A percentile compares a stretch with the other conserved stretches of the same genome.
phyloP scores from a whole-genome alignment of 1,140 invertebrate genomes.

The Nebria ingens region DNA sequence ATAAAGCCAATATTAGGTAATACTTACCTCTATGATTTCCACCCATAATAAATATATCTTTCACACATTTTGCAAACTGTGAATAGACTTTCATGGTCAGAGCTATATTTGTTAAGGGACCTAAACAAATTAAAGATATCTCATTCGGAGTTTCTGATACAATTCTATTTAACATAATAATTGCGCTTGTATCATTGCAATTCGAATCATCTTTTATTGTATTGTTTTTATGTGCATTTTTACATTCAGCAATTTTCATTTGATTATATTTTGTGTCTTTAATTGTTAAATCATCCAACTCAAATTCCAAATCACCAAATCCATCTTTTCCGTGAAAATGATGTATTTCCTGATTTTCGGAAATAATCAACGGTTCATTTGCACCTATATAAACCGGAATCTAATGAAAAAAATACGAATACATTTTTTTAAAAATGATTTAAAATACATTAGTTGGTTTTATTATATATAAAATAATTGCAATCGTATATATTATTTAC shows the following conservation, averaged over 20 bases:
- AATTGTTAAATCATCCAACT: constrained; percentile 8
- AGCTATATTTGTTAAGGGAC: constrained; percentile 68
- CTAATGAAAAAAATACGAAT: constrained; percentile 36
- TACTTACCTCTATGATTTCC: constrained; percentile 56
- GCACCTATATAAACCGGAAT: constrained; percentile 55
- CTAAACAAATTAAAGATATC: constrained; percentile 52
- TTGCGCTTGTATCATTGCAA: too few relatives aligned
- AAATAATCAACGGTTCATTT: constrained; percentile 38
- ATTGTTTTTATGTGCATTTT: neutral
- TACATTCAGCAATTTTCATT: neutral
- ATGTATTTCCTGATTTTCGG: constrained; percentile 16
- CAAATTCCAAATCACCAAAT: constrained; percentile 44
- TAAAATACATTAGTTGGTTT: too few relatives aligned
- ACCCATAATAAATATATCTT: constrained; percentile 63
- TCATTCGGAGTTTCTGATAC: constrained; percentile 30
- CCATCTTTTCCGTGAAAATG: constrained; percentile 51
- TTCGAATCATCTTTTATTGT: neutral
- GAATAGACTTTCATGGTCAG: constrained; percentile 56
- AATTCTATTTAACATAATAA: constrained; percentile 17
- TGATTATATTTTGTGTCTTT: neutral
- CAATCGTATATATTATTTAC: too few relatives aligned
- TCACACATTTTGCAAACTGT: constrained; percentile 46
- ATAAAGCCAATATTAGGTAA: constrained; percentile 1
- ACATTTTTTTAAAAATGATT: too few relatives aligned
- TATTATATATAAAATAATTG: too few relatives aligned